Evolutionary conservation across 2,113 vertebrate species (phyloP), one percentile per base, ranked within the genome.

Genomic region (Halcyon malimbica): DNA sequence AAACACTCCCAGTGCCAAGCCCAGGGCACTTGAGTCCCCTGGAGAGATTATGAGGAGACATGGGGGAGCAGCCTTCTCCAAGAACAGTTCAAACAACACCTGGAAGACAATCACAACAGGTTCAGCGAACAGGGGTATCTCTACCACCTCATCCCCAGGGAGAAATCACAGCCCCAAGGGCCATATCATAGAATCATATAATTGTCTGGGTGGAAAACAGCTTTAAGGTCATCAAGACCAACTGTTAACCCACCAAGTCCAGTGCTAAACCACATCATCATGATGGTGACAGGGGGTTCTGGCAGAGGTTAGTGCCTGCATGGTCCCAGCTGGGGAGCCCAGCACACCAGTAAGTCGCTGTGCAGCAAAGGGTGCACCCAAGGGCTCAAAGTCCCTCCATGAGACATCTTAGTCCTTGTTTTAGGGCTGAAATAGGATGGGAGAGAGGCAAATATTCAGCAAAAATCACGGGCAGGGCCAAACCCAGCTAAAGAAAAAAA

Each of bases 291-390:
- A 10, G 35, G 19, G 16, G 46, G 17, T 67, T 31, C 33, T 71
- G 44, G 35, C 23, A 59, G 62, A 69, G 2, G 37, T 81, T 14
- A 7, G 13, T 7, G 23, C 68, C 41, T 0, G 0, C 0, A 0
- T 2, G 4, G 16, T 50, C 28, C 56, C 57, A 59, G 1, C 26
- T 6, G 13, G 51, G 50, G 9, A 81, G 16, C 68, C 25, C 3
- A 63, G 68, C 25, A 21, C 59, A 41, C 3, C 7, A 1, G 9
- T 3, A 5, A 74, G 60, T 31, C 15, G 20, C 48, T 77, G 50
- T 5, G 1, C 35, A 50, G 31, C 35, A 44, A 59, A 59, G 23
- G 13, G 15, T 10, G n/a, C 41, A 14, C 54, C 42, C 4, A 41
- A 89, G 11, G 37, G 18, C 21, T 11, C 31, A 9, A 68, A 68